Percentiles rank a stretch among this genome's conserved stretches.
Evolutionary conservation across 2,888 invertebrate species (phyloP).

Genomic region (Trissolcus brochymenae): DNA sequence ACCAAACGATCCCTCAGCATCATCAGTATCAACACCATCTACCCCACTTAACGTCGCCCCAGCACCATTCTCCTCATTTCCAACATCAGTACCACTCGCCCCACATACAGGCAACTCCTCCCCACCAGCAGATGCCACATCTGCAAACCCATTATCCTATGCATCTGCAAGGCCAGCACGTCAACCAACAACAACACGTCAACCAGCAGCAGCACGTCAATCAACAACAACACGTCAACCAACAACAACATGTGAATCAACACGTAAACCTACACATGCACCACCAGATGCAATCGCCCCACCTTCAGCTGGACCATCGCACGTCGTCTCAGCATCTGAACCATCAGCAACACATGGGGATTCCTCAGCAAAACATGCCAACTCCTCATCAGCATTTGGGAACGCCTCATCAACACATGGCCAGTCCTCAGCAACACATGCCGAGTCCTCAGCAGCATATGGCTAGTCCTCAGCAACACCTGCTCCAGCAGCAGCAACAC

Average conservation of each 20-base stretch:
- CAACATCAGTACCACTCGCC: conserved; percentile 51
- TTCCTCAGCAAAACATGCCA: conserved; percentile 16
- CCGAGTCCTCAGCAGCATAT: neutral
- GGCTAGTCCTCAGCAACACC: conserved; percentile 8
- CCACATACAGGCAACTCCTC: conserved; percentile 75
- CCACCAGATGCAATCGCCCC: conserved; percentile 35
- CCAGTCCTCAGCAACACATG: conserved; percentile 13
- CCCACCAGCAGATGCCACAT: conserved; percentile 74
- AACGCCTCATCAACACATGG: conserved; percentile 15
- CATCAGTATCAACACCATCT: conserved; percentile 56
- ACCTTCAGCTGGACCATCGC: conserved; percentile 59
- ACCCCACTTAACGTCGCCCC: conserved; percentile 76
- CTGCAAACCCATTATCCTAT: conserved; percentile 57
- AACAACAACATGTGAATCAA: conserved; percentile 24
- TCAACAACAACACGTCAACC: conserved; percentile 13
- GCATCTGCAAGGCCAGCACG: conserved; percentile 39
- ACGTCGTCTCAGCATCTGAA: conserved; percentile 60
- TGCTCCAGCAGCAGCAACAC: conserved; percentile 25
- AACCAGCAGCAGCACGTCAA: conserved; percentile 21
- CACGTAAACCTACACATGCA: conserved; percentile 61
- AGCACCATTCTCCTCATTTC: conserved; percentile 44
- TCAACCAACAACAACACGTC: conserved; percentile 58
- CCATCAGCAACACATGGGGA: conserved; percentile 21
- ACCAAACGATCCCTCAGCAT: conserved; percentile 36
- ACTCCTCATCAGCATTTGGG: conserved; percentile 17